These are phyloP conservation scores for Felis chaus DNA, from an alignment of 2,113 vertebrate genomes.

Conservation along the genomic window DNA sequence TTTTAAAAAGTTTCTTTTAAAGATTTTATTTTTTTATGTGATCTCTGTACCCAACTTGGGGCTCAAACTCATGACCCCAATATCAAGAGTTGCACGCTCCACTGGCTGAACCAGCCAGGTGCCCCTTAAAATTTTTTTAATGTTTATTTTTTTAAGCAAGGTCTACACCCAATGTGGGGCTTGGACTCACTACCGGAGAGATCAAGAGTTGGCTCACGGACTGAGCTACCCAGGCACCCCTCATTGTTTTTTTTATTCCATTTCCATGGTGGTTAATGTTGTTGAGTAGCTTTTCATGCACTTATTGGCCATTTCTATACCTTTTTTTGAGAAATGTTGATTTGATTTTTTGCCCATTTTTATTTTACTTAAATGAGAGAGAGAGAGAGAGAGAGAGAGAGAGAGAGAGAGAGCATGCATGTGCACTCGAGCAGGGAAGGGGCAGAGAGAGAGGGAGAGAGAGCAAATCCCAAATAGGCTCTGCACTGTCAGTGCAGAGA, in stretches of 20 bases:
- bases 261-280: background rate
- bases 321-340: conserved; percentile 7
- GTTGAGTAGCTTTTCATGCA: background rate
- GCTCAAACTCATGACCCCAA: too few species aligned
- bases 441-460: too few species aligned
- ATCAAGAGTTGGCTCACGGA: background rate
- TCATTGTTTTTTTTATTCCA: background rate
- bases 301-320: background rate
- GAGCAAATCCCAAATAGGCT: too few species aligned
- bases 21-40: too few species aligned
- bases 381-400: too few species aligned
- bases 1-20: background rate
- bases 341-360: background rate
- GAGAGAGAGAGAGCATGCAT: too few species aligned
- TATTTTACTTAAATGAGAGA: background rate
- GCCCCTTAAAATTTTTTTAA: background rate
- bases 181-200: background rate
- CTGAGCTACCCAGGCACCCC: background rate
- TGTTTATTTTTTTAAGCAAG: background rate
- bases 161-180: background rate
- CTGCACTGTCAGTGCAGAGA: too few species aligned
- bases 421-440: too few species aligned
- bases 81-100: too few species aligned
- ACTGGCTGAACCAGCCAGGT: too few species aligned
- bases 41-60: too few species aligned